Evolutionary conservation across 2,113 vertebrate species (phyloP), one percentile per base, ranked within the genome.

Genomic region (Oreamnos americanus): DNA sequence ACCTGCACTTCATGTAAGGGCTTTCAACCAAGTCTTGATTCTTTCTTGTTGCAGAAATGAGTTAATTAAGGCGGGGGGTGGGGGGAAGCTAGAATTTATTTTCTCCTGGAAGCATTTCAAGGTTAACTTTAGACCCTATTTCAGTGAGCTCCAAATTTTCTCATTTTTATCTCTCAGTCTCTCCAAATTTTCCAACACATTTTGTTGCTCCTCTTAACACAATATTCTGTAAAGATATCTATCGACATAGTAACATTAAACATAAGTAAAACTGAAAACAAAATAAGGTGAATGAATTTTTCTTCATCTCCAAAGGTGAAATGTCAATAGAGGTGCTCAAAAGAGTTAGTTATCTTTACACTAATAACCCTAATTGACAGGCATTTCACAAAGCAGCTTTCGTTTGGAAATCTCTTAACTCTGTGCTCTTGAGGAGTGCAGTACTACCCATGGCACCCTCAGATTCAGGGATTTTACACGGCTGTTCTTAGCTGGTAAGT

Each of bases 1-100:
- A n/a, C 33, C 85, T 36, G 7, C 4, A 2, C 5, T 23, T 57
- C 7, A 1, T 1, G 1, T 2, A 26, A 45, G 1, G 12, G 12
- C 76, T 55, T 83, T 47, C 25, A 78, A 16, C 12, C 78, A 2
- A 43, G 25, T 17, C 57, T 91, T 47, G 23, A 1, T 25, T 91
- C 45, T 49, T 78, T 21, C 30, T 12, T 57, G 82, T n/a, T 36
- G 39, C 9, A 49, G 13, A 71, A 86, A n/a, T n/a, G 14, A 43
- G 30, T 51, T 45, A 67, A 71, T 45, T 36, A 36, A 30, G 10
- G 19, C 30, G 0, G 10, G 19, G 19, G n/a, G 19, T 12, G 1
- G 2, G 23, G 3, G 8, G 28, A 78, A 76, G 7, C 51, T 14
- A 57, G 19, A 87, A n/a, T 87, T 78, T 92, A 28, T 28, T 51